phyloP scores from a whole-genome alignment of 2,888 invertebrate genomes.

The Noctua fimbriata region DNA sequence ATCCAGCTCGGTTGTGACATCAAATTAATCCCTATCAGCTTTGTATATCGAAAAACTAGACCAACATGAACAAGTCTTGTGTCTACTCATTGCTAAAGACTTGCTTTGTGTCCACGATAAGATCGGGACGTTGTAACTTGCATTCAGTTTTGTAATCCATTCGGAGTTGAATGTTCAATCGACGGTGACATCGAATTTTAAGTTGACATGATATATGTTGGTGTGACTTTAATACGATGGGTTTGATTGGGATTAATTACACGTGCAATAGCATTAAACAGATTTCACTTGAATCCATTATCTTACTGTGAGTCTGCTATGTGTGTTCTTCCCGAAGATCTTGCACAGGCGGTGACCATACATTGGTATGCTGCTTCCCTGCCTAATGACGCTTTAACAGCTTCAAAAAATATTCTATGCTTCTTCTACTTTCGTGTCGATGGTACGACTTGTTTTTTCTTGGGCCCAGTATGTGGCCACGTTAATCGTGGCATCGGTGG shows the following conservation, averaged over 20 bases:
- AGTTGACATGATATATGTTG: constrained; percentile 13
- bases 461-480: too few species aligned
- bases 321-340: neutral
- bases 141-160: constrained; percentile 55
- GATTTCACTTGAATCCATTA: neutral
- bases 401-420: too few species aligned
- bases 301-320: neutral
- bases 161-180: constrained; percentile 21
- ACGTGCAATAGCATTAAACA: neutral
- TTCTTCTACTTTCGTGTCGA: too few species aligned
- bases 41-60: constrained; percentile 37
- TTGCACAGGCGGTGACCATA: neutral
- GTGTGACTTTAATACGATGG: neutral
- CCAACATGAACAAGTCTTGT: constrained; percentile 26
- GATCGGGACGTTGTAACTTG: constrained; percentile 41
- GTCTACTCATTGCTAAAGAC: constrained; percentile 41
- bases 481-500: too few species aligned
- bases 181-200: constrained; percentile 18
- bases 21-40: constrained; percentile 25
- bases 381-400: neutral
- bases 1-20: constrained; percentile 24
- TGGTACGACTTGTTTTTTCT: too few species aligned
- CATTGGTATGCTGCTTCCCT: neutral
- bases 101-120: constrained; percentile 55
- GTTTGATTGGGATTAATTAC: neutral